Evolutionary conservation across 2,888 invertebrate species (phyloP).

Genomic region (Macrophya alboannulata): DNA sequence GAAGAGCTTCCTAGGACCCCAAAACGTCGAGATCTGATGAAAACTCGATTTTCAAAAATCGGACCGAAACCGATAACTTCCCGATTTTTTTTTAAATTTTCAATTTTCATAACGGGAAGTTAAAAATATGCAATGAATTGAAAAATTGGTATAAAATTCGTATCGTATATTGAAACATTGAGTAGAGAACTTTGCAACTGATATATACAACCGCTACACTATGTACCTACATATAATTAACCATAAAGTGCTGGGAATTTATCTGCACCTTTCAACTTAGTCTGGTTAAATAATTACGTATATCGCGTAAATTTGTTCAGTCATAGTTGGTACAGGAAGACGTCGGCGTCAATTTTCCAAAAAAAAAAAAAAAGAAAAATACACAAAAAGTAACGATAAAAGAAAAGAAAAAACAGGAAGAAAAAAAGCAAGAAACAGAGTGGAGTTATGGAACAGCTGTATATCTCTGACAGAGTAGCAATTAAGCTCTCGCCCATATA

Average conservation of each 20-base stretch:
- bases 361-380: not conserved
- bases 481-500: constrained; percentile 11
- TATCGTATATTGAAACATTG: too few relatives aligned
- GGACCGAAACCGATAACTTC: too few relatives aligned
- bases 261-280: not conserved
- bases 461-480: constrained; percentile 12
- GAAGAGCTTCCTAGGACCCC: too few relatives aligned
- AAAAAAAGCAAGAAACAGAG: not conserved
- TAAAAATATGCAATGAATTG: too few relatives aligned
- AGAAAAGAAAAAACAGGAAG: not conserved
- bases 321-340: not conserved
- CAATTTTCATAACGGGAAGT: too few relatives aligned
- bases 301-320: not conserved
- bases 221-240: constrained; percentile 10
- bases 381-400: not conserved
- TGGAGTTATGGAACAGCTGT: not conserved
- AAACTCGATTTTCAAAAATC: too few relatives aligned
- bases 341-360: not conserved
- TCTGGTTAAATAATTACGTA: not conserved
- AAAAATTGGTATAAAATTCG: too few relatives aligned
- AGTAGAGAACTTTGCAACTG: too few relatives aligned
- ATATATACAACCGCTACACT: not conserved
- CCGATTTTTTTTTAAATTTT: too few relatives aligned
- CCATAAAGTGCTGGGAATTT: not conserved
- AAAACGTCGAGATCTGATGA: too few relatives aligned